Percentiles rank a stretch among this genome's conserved stretches.
phyloP scores from a whole-genome alignment of 2,888 invertebrate species.

The Euzetes globulus region DNA sequence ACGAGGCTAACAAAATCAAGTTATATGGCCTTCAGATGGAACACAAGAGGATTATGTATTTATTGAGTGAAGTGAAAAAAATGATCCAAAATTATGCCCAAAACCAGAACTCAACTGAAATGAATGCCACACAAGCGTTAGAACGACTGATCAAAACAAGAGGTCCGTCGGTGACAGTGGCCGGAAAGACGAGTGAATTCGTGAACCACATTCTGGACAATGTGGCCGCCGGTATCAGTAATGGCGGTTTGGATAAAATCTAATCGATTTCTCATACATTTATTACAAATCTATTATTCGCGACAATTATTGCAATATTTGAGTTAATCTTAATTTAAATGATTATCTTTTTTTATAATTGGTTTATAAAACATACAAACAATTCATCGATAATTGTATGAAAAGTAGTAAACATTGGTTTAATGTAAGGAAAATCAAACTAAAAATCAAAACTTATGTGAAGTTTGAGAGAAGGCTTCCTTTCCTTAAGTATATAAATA shows the following conservation, averaged over 20 bases:
- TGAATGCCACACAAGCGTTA: neutral
- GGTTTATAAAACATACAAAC: neutral
- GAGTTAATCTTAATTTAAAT: neutral
- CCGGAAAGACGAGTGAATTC: constrained; percentile 83
- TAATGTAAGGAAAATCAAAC: neutral
- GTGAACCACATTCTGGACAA: constrained; percentile 85
- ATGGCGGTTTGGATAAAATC: constrained; percentile 54
- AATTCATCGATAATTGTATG: neutral
- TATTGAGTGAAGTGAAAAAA: constrained; percentile 36
- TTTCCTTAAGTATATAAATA: neutral
- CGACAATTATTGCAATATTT: neutral
- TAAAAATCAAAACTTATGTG: neutral
- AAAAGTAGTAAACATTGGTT: neutral
- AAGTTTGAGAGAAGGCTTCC: neutral
- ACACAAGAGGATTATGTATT: constrained; percentile 65
- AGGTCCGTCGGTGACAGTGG: constrained; percentile 53
- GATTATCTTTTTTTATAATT: neutral
- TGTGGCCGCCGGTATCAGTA: constrained; percentile 67
- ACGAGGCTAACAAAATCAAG: constrained; percentile 96
- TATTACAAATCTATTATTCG: neutral
- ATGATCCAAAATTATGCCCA: constrained; percentile 23
- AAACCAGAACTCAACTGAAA: neutral
- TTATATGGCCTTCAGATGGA: constrained; percentile 84
- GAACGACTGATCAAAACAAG: constrained; percentile 30
- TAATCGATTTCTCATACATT: neutral